phyloP scores from a whole-genome alignment of 2,797 vertebrate species.

The Gouania willdenowi region DNA sequence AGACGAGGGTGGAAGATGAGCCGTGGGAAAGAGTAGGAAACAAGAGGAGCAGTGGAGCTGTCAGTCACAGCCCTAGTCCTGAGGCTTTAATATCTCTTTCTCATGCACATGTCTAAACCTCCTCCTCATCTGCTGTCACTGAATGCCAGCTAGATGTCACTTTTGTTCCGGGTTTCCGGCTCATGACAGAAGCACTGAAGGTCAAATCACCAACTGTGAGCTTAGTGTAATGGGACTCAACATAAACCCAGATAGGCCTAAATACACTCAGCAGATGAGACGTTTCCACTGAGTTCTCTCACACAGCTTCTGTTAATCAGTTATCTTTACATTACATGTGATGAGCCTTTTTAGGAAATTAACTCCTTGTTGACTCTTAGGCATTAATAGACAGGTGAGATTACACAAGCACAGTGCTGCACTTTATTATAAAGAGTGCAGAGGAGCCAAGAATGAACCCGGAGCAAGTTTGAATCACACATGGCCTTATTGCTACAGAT shows the following conservation, averaged over 20 bases:
- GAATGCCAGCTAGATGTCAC: slow-evolving; percentile 50
- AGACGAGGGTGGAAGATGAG: slow-evolving; percentile 37
- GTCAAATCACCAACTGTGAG: slow-evolving; percentile 53
- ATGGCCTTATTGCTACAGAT: not conserved
- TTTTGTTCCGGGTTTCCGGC: slow-evolving; percentile 51
- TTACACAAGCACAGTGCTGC: slow-evolving; percentile 14
- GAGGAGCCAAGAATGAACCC: not conserved
- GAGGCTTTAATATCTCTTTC: slow-evolving; percentile 64
- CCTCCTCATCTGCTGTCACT: slow-evolving; percentile 57
- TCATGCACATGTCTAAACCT: slow-evolving; percentile 53
- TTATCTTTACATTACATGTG: slow-evolving; percentile 31
- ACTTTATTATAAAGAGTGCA: slow-evolving; percentile 42
- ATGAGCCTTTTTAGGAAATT: slow-evolving; percentile 48
- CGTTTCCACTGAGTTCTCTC: slow-evolving; percentile 36
- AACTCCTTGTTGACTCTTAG: slow-evolving; percentile 26
- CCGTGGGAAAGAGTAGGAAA: slow-evolving; percentile 49
- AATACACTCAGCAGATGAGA: slow-evolving; percentile 40
- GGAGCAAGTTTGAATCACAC: slow-evolving; percentile 5
- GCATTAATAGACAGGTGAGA: slow-evolving; percentile 35
- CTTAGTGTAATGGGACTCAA: slow-evolving; percentile 48
- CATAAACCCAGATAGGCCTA: slow-evolving; percentile 48
- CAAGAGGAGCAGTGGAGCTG: slow-evolving; percentile 49
- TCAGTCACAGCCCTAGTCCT: slow-evolving; percentile 50
- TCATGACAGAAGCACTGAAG: slow-evolving; percentile 47
- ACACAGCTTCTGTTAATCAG: slow-evolving; percentile 31